These are phyloP conservation scores for Florisuga fusca DNA, from an alignment of 2,797 vertebrate species.

Conservation along the genomic window DNA sequence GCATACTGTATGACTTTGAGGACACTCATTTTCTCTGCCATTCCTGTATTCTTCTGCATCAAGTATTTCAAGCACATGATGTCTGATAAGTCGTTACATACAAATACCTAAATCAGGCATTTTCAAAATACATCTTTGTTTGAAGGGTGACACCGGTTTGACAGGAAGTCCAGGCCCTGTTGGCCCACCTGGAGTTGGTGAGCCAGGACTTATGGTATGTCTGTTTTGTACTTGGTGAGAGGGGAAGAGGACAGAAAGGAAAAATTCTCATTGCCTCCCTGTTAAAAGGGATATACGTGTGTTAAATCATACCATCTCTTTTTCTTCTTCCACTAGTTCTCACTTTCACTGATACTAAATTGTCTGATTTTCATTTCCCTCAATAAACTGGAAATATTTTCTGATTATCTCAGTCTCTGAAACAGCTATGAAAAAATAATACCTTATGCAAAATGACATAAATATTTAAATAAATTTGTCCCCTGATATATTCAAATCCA, in stretches of 20 bases:
- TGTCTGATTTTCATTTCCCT: not conserved
- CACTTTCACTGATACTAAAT: fast-evolving
- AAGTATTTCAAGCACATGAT: not conserved
- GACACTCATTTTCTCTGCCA: not conserved
- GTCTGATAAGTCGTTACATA: not conserved
- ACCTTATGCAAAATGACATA: not conserved
- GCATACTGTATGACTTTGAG: not conserved
- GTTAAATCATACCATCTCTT: not conserved
- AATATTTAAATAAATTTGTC: not conserved
- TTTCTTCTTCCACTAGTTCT: not conserved
- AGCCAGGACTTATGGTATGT: slow-evolving; percentile 87
- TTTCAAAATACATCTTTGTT: slow-evolving; percentile 51
- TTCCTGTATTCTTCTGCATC: not conserved
- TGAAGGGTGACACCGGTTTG: slow-evolving; percentile 88
- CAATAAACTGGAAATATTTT: not conserved
- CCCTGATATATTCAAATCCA: not conserved
- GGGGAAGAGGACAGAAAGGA: not conserved
- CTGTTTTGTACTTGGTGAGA: not conserved
- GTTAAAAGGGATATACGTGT: not conserved
- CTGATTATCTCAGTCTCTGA: not conserved
- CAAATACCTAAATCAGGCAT: not conserved
- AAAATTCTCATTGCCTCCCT: not conserved
- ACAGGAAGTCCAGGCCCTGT: slow-evolving; percentile 86
- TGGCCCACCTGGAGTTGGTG: slow-evolving; percentile 88
- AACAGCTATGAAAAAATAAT: not conserved